Evolutionary conservation across 2,113 vertebrate species (phyloP), one percentile per base, ranked within the genome.

Genomic region (Rhadina sibilatrix): DNA sequence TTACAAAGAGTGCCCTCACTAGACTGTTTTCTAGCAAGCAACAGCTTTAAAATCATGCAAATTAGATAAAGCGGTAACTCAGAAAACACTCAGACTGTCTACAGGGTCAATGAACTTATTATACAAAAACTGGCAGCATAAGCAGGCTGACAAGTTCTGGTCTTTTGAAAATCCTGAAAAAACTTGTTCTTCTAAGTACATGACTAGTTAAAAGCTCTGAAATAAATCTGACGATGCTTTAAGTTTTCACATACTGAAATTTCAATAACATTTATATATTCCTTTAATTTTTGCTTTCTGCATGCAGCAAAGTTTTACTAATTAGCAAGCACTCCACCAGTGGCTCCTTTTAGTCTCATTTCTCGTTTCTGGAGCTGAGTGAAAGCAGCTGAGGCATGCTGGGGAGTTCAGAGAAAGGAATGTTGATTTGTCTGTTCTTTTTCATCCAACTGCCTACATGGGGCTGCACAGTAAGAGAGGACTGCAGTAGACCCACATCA

Each of bases 301-400:
- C 95, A 89, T 89, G 92, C 37, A 83, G 69, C 10, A 10, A 56
- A 94, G 93, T 92, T 96, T 97, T 94, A 78, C 96, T 98, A 96
- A 98, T 98, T 97, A 98, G 93, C 92, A 93, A 69, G 60, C 82
- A 86, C 70, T 96, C 79, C 40, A 91, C 54, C 81, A 68, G 70
- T 56, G 96, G 78, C 38, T 40, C 89, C 80, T 93, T 96, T 94
- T 97, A 91, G 96, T 96, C 97, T 96, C 89, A 87, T 87, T 94
- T 97, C 60, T 87, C 81, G 31, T 60, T 88, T 90, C 94, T 95
- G 83, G 82, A 94, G 95, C 96, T 44, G 95, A 97, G 71, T 96
- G 92, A 96, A 98, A 95, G 93, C 93, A 95, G 96, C 96, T 97
- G 95, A 95, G 91, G 97, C 94, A 61, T 64, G 66, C 91, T 70